Evolutionary conservation across 2,888 invertebrate genomes (phyloP), one percentile per base, ranked within the genome.

Genomic region (Conchocele bisecta): DNA sequence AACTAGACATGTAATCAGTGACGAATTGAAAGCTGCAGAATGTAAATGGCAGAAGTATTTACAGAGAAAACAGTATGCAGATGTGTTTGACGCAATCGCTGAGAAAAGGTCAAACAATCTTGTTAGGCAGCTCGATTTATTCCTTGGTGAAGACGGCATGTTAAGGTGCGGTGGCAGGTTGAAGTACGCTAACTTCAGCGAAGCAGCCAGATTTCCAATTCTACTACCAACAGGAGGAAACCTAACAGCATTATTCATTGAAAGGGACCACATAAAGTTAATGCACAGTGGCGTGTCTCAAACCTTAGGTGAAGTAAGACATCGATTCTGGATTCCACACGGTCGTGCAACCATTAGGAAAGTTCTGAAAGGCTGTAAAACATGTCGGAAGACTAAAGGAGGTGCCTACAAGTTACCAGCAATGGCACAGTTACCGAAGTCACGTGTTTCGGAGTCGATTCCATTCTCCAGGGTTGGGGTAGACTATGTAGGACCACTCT

Each of bases 401-500:
- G 60, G 39, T 13, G 39, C 60, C 17, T 60, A 60, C 39, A 24
- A 20, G 26, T 20, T 60, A 15, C 61, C 41, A 9, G 15, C 29
- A 29, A 53, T 53, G 31, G 35, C 53, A 33, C 53, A 33, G 5
- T 20, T 53, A 53, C 53, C 53, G 37, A 24, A 5, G 29, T 29
- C 28, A 20, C 53, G 53, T 53, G 53, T 53, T 29, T 31, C 53
- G n/a, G 22, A 31, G 17, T 15, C 53, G 15, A 29, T 9, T n/a
- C 17, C 53, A 5, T 53, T 53, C 37, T 24, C 53, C n/a, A 29
- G 37, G 17, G 37, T 37, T 20, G 53, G 53, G 17, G n/a, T 64
- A 28, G 64, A 64, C 29, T 60, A 58, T 42, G 44, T 44, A 29
- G 60, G 68, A 4, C 66, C 67, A n/a, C 22, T 59, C n/a, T 66